phyloP scores from a whole-genome alignment of 2,888 invertebrate species.

The Drosophila meridionalis region DNA sequence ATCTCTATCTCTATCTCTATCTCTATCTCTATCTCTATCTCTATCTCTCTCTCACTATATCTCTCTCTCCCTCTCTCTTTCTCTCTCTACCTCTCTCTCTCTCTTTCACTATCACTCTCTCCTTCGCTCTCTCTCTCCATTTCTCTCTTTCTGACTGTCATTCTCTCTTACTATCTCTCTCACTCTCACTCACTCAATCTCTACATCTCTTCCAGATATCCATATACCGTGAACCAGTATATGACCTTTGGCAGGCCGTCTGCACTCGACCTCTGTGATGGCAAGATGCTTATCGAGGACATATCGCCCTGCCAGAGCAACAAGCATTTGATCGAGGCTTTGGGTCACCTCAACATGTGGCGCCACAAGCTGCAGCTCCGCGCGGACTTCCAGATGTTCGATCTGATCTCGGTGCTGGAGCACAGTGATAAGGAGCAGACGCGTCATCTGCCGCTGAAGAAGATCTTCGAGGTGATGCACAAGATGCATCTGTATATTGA shows the following conservation, averaged over 20 bases:
- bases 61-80: neutral
- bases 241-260: constrained; percentile 56
- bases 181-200: neutral
- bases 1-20: neutral
- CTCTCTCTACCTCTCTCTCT: neutral
- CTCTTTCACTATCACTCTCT: neutral
- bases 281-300: constrained; percentile 67
- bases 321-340: constrained; percentile 49
- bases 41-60: neutral
- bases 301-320: constrained; percentile 53
- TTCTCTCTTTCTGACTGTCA: no score
- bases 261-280: constrained; percentile 40
- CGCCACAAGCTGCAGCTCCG: constrained; percentile 66
- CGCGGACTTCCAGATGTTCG: constrained; percentile 63
- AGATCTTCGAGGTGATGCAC: constrained; percentile 59
- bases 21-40: neutral
- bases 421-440: constrained; percentile 56
- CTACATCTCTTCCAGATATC: constrained; percentile 48
- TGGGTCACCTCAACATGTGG: constrained; percentile 67
- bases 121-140: neutral
- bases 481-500: constrained; percentile 58
- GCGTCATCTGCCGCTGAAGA: constrained; percentile 51
- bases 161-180: no score
- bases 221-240: constrained; percentile 38
- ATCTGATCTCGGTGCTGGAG: constrained; percentile 61